A percentile compares a stretch with the other conserved stretches of the same genome.
Conservation (phyloP, 23 tunicate genomes). For the Oikopleura dioica region DNA sequence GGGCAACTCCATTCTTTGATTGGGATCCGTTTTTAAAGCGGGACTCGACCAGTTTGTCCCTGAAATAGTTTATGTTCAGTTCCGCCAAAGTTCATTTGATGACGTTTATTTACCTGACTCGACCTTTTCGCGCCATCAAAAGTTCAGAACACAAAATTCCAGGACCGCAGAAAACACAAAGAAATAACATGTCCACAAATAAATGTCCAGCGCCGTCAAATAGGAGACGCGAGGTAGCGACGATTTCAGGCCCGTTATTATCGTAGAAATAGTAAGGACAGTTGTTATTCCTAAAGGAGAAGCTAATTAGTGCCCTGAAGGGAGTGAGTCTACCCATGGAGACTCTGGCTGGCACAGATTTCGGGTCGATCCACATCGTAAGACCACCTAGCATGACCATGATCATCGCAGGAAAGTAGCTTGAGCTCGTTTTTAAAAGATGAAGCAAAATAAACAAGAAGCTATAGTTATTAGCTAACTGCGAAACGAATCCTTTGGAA, state of each 20-base stretch:
- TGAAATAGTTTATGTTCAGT: too few species aligned
- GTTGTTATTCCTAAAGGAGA: constrained; percentile 57
- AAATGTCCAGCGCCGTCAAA: constrained; percentile 60
- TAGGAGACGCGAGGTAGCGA: constrained; percentile 64
- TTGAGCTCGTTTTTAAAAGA: too few species aligned
- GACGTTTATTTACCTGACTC: too few species aligned
- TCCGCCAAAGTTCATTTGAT: too few species aligned
- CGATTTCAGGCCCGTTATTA: constrained; percentile 51
- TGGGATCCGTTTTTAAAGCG: neutral
- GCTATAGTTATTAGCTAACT: too few species aligned
- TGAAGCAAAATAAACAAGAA: too few species aligned
- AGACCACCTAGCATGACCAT: constrained; percentile 79
- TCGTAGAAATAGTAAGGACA: constrained; percentile 49
- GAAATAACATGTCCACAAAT: constrained; percentile 45
- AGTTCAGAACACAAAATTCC: constrained; percentile 51
- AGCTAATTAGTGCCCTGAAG: too few species aligned
- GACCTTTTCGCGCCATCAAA: neutral
- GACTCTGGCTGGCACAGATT: constrained; percentile 73
- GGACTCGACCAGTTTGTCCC: neutral
- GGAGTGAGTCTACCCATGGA: constrained; percentile 82
- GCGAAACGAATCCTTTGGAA: too few species aligned
- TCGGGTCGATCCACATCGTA: constrained; percentile 84
- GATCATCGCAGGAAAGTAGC: constrained; percentile 72
- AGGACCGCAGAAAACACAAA: constrained; percentile 67
- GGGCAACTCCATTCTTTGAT: neutral